Percentiles rank a stretch among this genome's conserved stretches.
phyloP scores from a whole-genome alignment of 1,140 invertebrate species.

The Berghia stephanieae region DNA sequence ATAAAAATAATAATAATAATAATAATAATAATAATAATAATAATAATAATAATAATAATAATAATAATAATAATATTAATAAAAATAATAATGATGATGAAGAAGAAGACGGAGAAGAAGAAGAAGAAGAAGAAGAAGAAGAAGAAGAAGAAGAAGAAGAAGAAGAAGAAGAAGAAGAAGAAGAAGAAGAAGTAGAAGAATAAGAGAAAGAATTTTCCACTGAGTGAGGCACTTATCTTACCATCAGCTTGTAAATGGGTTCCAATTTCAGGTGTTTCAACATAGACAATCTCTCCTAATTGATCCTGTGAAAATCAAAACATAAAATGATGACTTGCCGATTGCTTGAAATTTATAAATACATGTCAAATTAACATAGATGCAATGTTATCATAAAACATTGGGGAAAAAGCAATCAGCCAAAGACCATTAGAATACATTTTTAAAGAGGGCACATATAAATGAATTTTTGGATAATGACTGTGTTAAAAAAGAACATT shows the following conservation, averaged over 20 bases:
- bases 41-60: too few relatives aligned
- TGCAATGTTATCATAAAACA: background rate
- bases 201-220: background rate
- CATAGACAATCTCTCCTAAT: conserved; percentile 54
- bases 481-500: background rate
- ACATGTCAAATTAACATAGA: background rate
- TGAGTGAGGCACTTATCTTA: conserved; percentile 28
- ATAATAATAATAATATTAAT: too few relatives aligned
- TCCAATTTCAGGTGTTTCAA: conserved; percentile 47
- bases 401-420: background rate
- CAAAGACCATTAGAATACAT: background rate
- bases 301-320: conserved; percentile 43
- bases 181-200: background rate
- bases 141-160: too few relatives aligned
- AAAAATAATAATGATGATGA: too few relatives aligned
- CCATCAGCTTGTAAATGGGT: conserved; percentile 42
- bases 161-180: background rate
- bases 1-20: too few relatives aligned
- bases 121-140: too few relatives aligned
- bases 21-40: too few relatives aligned
- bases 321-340: background rate
- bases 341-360: background rate
- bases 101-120: too few relatives aligned
- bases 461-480: background rate
- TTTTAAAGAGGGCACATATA: too few relatives aligned